A percentile compares a stretch with the other conserved stretches of the same genome.
phyloP scores from a whole-genome alignment of 2,888 invertebrate species.

The Gymnosoma rotundatum region DNA sequence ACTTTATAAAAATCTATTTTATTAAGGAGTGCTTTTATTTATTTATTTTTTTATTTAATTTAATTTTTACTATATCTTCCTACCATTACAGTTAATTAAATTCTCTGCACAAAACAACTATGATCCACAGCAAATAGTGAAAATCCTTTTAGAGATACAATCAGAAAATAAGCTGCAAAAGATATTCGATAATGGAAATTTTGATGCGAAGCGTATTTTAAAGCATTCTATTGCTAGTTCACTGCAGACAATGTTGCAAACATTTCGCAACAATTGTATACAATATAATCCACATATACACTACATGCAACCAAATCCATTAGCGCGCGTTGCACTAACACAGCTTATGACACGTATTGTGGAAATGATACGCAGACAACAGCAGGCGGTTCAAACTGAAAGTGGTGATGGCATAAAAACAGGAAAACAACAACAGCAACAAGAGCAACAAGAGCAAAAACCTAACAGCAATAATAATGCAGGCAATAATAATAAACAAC shows the following conservation, averaged over 20 bases:
- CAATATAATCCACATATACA: constrained; percentile 82
- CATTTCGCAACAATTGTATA: constrained; percentile 81
- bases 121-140: constrained; percentile 77
- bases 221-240: constrained; percentile 83
- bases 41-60: constrained; percentile 14
- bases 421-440: too few species aligned
- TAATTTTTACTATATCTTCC: background rate
- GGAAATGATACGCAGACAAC: constrained; percentile 35
- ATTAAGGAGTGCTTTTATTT: constrained; percentile 21
- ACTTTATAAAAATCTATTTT: constrained; percentile 29
- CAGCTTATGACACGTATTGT: constrained; percentile 77
- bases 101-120: constrained; percentile 77
- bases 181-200: constrained; percentile 82
- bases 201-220: constrained; percentile 83
- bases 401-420: constrained; percentile 58
- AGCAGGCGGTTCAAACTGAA: constrained; percentile 69
- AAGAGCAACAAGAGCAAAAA: constrained; percentile 27
- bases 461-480: constrained; percentile 35
- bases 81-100: constrained; percentile 78
- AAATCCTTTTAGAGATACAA: constrained; percentile 80
- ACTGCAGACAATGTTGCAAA: constrained; percentile 83
- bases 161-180: constrained; percentile 82
- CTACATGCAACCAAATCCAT: constrained; percentile 81
- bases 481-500: constrained; percentile 62
- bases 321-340: constrained; percentile 79